Conservation (phyloP, 2,797 vertebrate species). For the Lepilemur ruficaudatus region DNA sequence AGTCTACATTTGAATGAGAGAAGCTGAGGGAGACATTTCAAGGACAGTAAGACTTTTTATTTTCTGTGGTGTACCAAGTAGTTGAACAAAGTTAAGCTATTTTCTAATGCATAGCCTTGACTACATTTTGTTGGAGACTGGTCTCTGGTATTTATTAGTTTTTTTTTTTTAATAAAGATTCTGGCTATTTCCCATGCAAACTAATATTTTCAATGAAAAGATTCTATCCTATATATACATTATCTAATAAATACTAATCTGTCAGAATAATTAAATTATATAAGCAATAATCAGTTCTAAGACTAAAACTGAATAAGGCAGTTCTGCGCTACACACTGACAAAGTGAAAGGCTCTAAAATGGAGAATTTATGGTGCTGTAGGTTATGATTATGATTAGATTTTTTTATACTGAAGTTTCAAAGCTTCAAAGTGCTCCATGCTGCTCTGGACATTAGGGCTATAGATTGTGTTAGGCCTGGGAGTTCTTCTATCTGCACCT, state of each 20-base stretch:
- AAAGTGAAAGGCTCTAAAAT: conserved; percentile 8
- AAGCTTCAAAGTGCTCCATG: not conserved
- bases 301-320: not conserved
- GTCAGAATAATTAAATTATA: conserved; percentile 17
- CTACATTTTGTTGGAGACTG: not conserved
- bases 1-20: not conserved
- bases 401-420: conserved; percentile 39
- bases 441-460: not conserved
- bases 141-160: not conserved
- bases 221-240: conserved; percentile 12
- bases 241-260: conserved; percentile 57
- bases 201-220: conserved; percentile 49
- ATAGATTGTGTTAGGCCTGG: not conserved
- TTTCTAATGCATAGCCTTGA: not conserved
- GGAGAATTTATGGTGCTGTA: conserved; percentile 47
- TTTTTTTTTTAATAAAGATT: not conserved
- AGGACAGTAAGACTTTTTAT: not conserved
- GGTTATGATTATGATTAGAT: conserved; percentile 41
- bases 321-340: conserved; percentile 38
- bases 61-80: not conserved
- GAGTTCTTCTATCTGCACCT: not conserved
- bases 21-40: not conserved
- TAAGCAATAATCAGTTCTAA: not conserved
- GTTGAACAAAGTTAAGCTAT: not conserved
- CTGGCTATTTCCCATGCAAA: conserved; percentile 50